These are phyloP conservation scores for Tenrec ecaudatus DNA, from an alignment of 2,113 vertebrate genomes.

Conservation along the genomic window DNA sequence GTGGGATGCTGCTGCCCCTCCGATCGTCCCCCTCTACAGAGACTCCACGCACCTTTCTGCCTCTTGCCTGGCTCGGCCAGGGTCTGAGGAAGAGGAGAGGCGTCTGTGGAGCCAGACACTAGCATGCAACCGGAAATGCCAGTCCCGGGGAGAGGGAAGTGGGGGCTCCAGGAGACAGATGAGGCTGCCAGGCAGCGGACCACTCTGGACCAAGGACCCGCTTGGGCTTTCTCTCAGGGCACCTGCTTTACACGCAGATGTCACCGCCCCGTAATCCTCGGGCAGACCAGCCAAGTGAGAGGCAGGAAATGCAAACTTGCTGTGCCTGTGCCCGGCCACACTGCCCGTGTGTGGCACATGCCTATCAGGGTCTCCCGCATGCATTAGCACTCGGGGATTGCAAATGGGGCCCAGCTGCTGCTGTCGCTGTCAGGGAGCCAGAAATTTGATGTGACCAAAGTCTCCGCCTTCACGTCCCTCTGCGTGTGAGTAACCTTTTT, in stretches of 20 bases:
- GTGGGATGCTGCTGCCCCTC: not conserved
- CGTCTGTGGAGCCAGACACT: too few relatives aligned
- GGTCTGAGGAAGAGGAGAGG: not conserved
- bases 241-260: slow-evolving; percentile 39
- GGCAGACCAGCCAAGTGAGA: not conserved
- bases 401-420: not conserved
- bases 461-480: slow-evolving; percentile 44
- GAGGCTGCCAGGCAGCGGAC: not conserved
- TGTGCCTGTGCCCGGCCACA: not conserved
- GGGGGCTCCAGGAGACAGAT: not conserved
- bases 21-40: not conserved
- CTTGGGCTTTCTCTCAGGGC: slow-evolving; percentile 33
- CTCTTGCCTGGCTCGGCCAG: not conserved
- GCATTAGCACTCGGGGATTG: not conserved
- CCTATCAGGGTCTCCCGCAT: not conserved
- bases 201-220: not conserved
- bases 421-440: slow-evolving; percentile 41
- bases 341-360: not conserved
- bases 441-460: slow-evolving; percentile 61
- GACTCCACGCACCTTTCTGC: not conserved
- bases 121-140: too few relatives aligned
- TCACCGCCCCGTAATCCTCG: not conserved
- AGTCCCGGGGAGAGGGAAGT: too few relatives aligned
- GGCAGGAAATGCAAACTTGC: slow-evolving; percentile 36
- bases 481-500: slow-evolving; percentile 45